Evolutionary conservation across 2,113 vertebrate genomes (phyloP), one percentile per base, ranked within the genome.

Genomic region (Elephas maximus): DNA sequence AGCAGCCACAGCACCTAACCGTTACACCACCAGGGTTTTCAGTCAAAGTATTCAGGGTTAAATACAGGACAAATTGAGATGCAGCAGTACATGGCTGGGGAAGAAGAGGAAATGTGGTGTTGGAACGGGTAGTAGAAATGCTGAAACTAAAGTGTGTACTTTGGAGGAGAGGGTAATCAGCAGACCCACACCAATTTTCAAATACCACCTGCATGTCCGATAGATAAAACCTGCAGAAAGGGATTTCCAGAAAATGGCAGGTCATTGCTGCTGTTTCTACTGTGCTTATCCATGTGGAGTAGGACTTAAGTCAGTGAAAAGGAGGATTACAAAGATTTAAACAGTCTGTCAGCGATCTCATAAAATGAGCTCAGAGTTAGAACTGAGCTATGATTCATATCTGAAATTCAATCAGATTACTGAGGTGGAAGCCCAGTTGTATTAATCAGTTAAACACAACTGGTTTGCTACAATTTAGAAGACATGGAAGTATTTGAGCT

Each of bases 401-500:
- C 48, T 87, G 60, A 87, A 95, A 90, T 90, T 76, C 41, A 93
- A 76, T 51, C 86, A 76, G 33, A 77, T 90, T 90, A 93, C 60
- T 86, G 81, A 77, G 44, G 26, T 86, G 23, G 60, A 76, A 81
- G 14, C 17, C 60, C 67, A 71, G 28, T 17, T 86, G 60, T 92
- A 51, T 85, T 80, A 81, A 84, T 73, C 6, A 94, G 77, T 67
- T 65, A 93, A 90, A 51, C 2, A 86, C 20, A 91, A 44, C 92
- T n/a, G 26, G 23, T 17, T 86, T 92, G 26, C 60, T 90, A 11
- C 20, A 86, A 41, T 90, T 80, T 85, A 96, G 57, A 93, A 93
- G 60, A 90, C 45, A 85, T n/a, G 8, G 8, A 81, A 93, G 17
- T 57, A 45, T 67, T 37, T 57, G 74, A 33, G 60, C 28, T 45